Percentiles rank a stretch among this genome's conserved stretches.
These are phyloP conservation scores for Dromius quadrimaculatus DNA, from an alignment of 2,888 invertebrate genomes.

Conservation along the genomic window DNA sequence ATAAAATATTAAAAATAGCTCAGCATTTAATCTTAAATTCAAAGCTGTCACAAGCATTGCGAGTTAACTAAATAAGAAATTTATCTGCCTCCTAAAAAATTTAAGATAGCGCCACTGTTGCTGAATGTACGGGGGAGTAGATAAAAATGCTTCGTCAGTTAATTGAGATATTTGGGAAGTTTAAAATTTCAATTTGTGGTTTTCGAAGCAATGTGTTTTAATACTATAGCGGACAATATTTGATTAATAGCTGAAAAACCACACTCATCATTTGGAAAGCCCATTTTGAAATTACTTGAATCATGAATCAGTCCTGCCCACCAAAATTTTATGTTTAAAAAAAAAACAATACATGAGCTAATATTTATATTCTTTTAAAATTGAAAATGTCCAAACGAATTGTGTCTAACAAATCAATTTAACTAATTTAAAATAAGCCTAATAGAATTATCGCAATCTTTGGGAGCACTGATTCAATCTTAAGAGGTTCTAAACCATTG, in stretches of 20 bases:
- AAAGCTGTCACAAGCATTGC: too few species aligned
- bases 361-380: too few species aligned
- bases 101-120: not conserved
- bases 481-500: not conserved
- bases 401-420: not conserved
- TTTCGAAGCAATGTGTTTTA: slow-evolving; percentile 5
- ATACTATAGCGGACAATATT: slow-evolving; percentile 4
- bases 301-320: too few species aligned
- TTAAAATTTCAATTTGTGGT: slow-evolving; percentile 5
- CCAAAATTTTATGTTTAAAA: too few species aligned
- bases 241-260: slow-evolving; percentile 31
- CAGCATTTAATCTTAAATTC: too few species aligned
- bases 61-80: too few species aligned
- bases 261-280: too few species aligned
- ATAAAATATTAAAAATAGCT: too few species aligned
- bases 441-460: slow-evolving; percentile 15
- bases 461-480: not conserved
- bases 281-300: too few species aligned
- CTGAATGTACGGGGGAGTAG: not conserved
- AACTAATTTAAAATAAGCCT: slow-evolving; percentile 6
- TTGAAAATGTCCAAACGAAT: too few species aligned
- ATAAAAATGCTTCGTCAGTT: not conserved
- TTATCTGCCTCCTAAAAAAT: too few species aligned
- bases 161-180: slow-evolving; percentile 27
- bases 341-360: too few species aligned